These are phyloP conservation scores for Noctua janthina DNA, from an alignment of 2,888 invertebrate species.

Conservation along the genomic window DNA sequence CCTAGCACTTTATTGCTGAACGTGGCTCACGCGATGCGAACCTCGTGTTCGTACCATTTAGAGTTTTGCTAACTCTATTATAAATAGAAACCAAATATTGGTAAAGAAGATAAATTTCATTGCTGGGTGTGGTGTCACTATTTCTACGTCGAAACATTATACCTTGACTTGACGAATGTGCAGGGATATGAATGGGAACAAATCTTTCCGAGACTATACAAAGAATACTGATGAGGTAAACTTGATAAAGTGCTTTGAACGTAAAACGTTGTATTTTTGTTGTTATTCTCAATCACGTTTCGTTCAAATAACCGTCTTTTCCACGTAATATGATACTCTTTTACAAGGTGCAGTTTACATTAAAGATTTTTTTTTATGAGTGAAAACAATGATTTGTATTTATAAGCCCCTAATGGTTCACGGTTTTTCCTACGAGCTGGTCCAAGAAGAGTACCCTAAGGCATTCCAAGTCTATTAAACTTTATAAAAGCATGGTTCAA, in stretches of 20 bases:
- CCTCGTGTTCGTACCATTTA: slow-evolving; percentile 35
- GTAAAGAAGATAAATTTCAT: too few species aligned
- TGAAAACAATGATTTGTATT: background rate
- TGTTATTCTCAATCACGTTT: slow-evolving; percentile 54
- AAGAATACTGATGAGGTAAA: slow-evolving; percentile 46
- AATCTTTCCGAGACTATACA: slow-evolving; percentile 28
- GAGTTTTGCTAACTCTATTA: slow-evolving; percentile 14
- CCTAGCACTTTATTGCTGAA: slow-evolving; percentile 42
- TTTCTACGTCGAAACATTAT: background rate
- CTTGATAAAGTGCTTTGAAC: slow-evolving; percentile 49
- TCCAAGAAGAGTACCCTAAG: slow-evolving; percentile 13
- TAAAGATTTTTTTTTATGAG: background rate
- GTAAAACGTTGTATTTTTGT: slow-evolving; percentile 42
- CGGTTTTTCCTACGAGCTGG: background rate
- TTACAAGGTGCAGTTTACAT: slow-evolving; percentile 28
- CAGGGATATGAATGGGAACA: slow-evolving; percentile 30
- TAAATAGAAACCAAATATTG: too few species aligned
- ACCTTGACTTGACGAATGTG: background rate
- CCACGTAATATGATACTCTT: slow-evolving; percentile 27
- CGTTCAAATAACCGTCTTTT: slow-evolving; percentile 41
- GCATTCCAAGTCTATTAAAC: background rate
- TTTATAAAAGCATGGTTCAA: too few species aligned
- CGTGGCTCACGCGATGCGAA: slow-evolving; percentile 43
- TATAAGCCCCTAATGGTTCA: background rate
- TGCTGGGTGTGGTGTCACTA: background rate